Evolutionary conservation across 1,140 invertebrate species (phyloP), one percentile per base, ranked within the genome.

Genomic region (Papilio polytes): DNA sequence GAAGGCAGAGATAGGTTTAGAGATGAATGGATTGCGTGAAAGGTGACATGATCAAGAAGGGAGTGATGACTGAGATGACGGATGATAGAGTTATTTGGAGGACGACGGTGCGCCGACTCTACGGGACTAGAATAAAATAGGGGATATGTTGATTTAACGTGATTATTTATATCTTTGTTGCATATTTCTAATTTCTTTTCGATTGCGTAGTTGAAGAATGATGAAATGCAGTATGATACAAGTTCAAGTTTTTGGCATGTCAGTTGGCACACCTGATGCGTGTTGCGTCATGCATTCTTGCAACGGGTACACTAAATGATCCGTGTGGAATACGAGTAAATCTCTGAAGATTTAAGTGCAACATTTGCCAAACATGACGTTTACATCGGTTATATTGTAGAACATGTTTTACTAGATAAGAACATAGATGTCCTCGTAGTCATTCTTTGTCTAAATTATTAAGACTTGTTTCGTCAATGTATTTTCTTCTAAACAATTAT

Each of bases 211-310:
- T 56, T 20, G 6, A 41, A 41, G 36, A 41, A 41, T 8, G 36
- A 56, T 56, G 18, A 56, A 7, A 13, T 9, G 8, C 53, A 56
- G 44, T 51, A 74, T 59, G 56, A 77, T 59, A 72, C 82, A 84
- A 80, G 84, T 84, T 86, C 78, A 86, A 84, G 80, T 82, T 53
- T 82, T 85, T 87, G 86, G 86, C 85, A 86, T 85, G 80, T 72
- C 84, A 85, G 51, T 51, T 76, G 74, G 74, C 78, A 72, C 80
- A 53, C 12, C 41, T 85, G 77, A 56, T 72, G 78, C 53, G 44
- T 80, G 53, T 80, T 82, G 82, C 76, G 79, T 70, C 81, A 79
- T 48, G 13, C 73, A 77, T 80, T 80, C 74, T 31, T 31, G 80
- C 66, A 72, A 76, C 80, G 79, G 82, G 74, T 80, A 80, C 81